Evolutionary conservation across 2,113 vertebrate species (phyloP).

Genomic region (Garra rufa): DNA sequence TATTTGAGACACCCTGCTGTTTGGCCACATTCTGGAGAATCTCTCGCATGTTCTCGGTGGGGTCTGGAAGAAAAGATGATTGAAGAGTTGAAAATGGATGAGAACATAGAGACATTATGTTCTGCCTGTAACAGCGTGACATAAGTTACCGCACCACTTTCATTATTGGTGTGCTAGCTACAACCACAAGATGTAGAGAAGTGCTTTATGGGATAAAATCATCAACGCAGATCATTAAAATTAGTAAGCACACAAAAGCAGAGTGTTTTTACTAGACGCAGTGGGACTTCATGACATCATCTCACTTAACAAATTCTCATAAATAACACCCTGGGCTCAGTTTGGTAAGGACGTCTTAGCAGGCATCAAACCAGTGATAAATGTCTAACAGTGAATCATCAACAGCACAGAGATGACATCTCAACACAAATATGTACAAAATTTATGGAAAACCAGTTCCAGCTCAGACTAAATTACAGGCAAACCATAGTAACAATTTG

Average conservation of each 20-base stretch:
- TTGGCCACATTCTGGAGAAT: slow-evolving; percentile 99
- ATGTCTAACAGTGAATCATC: background rate
- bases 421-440: too few relatives aligned
- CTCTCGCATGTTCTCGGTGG: slow-evolving; percentile 94
- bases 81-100: background rate
- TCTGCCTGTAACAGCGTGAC: background rate
- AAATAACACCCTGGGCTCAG: background rate
- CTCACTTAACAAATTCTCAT: background rate
- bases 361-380: background rate
- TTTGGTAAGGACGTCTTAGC: background rate
- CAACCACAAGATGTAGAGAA: background rate
- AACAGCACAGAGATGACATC: background rate
- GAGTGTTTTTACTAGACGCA: background rate
- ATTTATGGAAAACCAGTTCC: background rate
- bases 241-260: background rate
- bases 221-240: background rate
- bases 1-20: slow-evolving; percentile 96
- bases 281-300: background rate
- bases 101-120: background rate
- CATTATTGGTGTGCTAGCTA: background rate
- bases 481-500: background rate
- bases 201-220: background rate
- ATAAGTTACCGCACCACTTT: background rate
- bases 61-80: slow-evolving; percentile 78
- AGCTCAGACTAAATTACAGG: background rate